phyloP scores from a whole-genome alignment of 2,797 vertebrate genomes.

The Muscicapa striata region DNA sequence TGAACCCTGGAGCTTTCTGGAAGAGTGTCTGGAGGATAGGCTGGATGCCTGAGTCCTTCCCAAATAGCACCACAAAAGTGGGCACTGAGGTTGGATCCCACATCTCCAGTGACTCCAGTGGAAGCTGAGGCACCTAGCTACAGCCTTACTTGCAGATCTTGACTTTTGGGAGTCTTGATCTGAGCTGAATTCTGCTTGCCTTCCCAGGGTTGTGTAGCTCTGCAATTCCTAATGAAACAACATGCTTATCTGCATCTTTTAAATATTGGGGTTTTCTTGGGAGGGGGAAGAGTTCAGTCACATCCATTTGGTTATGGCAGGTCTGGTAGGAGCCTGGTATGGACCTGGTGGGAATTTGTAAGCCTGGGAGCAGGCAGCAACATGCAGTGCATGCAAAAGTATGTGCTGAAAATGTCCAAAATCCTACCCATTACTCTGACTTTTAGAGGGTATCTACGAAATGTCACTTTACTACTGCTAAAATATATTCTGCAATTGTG shows the following conservation, averaged over 20 bases:
- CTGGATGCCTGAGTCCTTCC: not conserved
- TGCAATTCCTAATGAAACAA: not conserved
- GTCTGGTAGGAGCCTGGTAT: not conserved
- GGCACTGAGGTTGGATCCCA: not conserved
- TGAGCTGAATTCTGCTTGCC: not conserved
- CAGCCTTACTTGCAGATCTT: not conserved
- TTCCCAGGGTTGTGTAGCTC: not conserved
- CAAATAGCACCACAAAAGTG: not conserved
- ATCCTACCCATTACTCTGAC: not conserved
- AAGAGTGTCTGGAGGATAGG: not conserved
- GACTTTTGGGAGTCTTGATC: not conserved
- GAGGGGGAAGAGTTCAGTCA: not conserved
- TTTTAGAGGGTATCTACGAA: not conserved
- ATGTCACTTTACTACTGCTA: not conserved
- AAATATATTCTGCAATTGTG: not conserved
- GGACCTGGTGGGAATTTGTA: not conserved
- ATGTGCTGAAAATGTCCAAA: not conserved
- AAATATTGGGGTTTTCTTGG: not conserved
- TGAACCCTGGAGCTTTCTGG: not conserved
- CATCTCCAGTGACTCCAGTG: not conserved
- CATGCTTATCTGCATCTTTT: not conserved
- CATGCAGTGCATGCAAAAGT: not conserved
- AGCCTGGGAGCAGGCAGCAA: not conserved
- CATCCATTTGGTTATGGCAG: not conserved
- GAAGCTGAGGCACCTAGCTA: not conserved